Conservation (phyloP, 2,888 invertebrate species). For the Volucella zonaria region DNA sequence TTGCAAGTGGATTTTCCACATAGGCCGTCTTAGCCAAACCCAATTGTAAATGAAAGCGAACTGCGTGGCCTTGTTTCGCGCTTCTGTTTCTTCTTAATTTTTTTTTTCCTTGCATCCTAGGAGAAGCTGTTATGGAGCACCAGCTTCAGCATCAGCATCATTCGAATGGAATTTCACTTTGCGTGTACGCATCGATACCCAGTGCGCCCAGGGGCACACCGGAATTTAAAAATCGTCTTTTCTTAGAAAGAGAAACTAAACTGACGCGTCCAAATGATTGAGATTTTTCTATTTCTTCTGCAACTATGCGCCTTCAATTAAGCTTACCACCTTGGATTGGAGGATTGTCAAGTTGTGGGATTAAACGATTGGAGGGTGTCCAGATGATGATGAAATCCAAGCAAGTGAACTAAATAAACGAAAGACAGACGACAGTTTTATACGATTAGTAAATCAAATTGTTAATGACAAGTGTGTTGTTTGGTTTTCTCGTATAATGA, state of each 20-base stretch:
- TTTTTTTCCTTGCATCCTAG: constrained; percentile 25
- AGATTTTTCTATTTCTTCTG: constrained; percentile 31
- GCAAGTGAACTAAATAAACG: constrained; percentile 58
- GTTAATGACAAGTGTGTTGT: constrained; percentile 76
- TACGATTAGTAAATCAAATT: constrained; percentile 79
- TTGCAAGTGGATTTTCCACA: constrained; percentile 21
- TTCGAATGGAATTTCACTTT: constrained; percentile 53
- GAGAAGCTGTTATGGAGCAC: constrained; percentile 55
- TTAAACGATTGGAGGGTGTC: neutral
- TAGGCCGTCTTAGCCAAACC: neutral
- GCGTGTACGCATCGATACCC: constrained; percentile 56
- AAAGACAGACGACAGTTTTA: constrained; percentile 77
- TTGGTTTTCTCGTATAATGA: constrained; percentile 25
- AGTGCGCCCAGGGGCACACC: constrained; percentile 27
- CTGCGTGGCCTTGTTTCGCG: constrained; percentile 66
- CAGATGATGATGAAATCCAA: constrained; percentile 62
- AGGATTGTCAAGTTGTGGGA: constrained; percentile 22
- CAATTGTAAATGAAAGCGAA: constrained; percentile 67
- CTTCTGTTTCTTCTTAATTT: constrained; percentile 18
- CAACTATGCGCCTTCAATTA: neutral
- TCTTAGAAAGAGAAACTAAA: constrained; percentile 70
- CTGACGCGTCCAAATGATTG: constrained; percentile 40
- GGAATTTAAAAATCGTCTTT: constrained; percentile 65
- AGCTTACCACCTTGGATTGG: neutral
- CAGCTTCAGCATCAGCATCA: constrained; percentile 27